Conservation (phyloP, 2,797 vertebrate genomes). For the Tragelaphus oryx region DNA sequence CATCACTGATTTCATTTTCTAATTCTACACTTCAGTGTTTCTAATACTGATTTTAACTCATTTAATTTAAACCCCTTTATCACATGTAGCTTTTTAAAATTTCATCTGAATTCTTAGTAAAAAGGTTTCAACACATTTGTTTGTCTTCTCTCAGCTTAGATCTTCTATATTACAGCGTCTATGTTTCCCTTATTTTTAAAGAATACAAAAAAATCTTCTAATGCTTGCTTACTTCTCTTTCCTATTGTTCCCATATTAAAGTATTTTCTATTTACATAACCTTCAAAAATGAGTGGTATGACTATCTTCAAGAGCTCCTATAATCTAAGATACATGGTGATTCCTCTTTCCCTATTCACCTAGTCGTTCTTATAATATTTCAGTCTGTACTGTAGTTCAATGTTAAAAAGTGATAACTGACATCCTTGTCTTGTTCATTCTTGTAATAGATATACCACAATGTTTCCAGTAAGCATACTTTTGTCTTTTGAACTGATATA, state of each 20-base stretch:
- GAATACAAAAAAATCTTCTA: neutral
- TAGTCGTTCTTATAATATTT: neutral
- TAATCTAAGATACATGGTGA: neutral
- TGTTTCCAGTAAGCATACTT: neutral
- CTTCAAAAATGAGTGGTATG: neutral
- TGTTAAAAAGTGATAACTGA: neutral
- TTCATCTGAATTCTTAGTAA: conserved; percentile 8
- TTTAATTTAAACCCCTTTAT: neutral
- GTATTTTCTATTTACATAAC: neutral
- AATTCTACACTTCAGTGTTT: neutral
- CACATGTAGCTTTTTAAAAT: neutral
- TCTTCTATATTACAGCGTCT: neutral
- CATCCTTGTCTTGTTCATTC: neutral
- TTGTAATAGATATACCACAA: neutral
- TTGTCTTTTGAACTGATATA: neutral
- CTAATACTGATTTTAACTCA: neutral
- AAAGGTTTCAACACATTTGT: neutral
- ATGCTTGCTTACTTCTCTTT: conserved; percentile 3
- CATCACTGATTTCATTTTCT: too few species aligned
- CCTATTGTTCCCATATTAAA: neutral
- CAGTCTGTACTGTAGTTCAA: neutral
- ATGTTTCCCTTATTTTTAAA: conserved; percentile 18
- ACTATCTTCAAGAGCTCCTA: neutral
- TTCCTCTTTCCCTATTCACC: neutral
- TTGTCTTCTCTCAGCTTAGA: neutral